Evolutionary conservation across 2,888 invertebrate species (phyloP), one percentile per base, ranked within the genome.

Genomic region (Apamea crenata): DNA sequence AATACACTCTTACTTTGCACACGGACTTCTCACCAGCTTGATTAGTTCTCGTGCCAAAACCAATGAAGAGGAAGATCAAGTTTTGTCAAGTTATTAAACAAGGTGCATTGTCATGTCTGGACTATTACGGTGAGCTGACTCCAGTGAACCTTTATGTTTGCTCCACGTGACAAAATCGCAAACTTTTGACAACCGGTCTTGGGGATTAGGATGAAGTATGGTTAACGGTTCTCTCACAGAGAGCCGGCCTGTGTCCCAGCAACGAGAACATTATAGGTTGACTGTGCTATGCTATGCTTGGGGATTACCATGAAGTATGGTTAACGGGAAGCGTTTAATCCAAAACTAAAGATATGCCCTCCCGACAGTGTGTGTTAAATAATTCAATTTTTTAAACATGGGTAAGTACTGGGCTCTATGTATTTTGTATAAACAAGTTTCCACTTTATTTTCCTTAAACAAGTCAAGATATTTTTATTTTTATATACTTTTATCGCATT

Each of bases 401-500:
- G 8, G n/a, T 14, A 21, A 4, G 44, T 10, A 40, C 6, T 1
- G n/a, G 10, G 16, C 44, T 72, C n/a, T 8, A 16, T 50, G 12
- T 40, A 25, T 56, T 47, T 29, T 81, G 36, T 32, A 79, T 70
- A 87, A 69, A 77, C 74, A 87, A 72, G 85, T 36, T 50, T 47
- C 40, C 66, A 66, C 29, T 84, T 77, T 87, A 87, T 74, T 68
- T 87, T 66, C 63, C 71, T 61, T 77, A 65, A 80, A 56, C 72
- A 77, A 85, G 56, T 67, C 65, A 76, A 74, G 40, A 83, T 83
- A 80, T 79, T 84, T 83, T 82, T 82, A 87, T 87, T 84, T 82
- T 81, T 53, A 88, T 85, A 78, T 40, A 76, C 74, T 88, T 88
- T 89, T 86, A 89, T 88, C 78, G 77, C 77, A 83, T 80, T 78